Evolutionary conservation across 2,113 vertebrate species (phyloP).

Genomic region (Capreolus pygargus): DNA sequence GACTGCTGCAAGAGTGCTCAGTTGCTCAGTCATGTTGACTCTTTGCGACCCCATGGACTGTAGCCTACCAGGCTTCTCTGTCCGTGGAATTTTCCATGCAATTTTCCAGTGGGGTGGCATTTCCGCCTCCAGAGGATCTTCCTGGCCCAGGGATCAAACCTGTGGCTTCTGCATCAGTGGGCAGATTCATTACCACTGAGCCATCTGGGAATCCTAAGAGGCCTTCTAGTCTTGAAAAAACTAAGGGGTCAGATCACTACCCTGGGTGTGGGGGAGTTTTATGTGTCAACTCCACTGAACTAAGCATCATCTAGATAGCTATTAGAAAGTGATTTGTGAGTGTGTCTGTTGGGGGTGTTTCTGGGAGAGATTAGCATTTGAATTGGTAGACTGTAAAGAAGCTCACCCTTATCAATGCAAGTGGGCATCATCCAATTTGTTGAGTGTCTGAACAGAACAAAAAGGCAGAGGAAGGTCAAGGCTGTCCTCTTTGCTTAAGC

Average conservation of each 20-base stretch:
- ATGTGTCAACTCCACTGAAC: neutral
- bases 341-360: neutral
- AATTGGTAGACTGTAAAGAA: neutral
- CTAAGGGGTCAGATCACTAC: neutral
- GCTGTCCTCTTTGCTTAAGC: neutral
- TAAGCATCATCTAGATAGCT: neutral
- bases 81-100: neutral
- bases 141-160: neutral
- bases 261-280: neutral
- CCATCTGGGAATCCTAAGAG: neutral
- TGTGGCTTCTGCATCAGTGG: neutral
- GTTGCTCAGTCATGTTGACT: neutral
- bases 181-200: neutral
- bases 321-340: neutral
- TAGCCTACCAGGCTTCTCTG: neutral
- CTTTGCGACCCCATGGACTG: neutral
- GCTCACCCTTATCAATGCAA: neutral
- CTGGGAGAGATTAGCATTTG: neutral
- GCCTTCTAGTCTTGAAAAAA: neutral
- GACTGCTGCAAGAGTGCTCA: neutral
- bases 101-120: neutral
- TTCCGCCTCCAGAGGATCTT: neutral
- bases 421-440: neutral
- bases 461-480: neutral
- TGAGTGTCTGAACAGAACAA: neutral